Conservation (phyloP, 2,797 vertebrate genomes). For the Anas georgica region DNA sequence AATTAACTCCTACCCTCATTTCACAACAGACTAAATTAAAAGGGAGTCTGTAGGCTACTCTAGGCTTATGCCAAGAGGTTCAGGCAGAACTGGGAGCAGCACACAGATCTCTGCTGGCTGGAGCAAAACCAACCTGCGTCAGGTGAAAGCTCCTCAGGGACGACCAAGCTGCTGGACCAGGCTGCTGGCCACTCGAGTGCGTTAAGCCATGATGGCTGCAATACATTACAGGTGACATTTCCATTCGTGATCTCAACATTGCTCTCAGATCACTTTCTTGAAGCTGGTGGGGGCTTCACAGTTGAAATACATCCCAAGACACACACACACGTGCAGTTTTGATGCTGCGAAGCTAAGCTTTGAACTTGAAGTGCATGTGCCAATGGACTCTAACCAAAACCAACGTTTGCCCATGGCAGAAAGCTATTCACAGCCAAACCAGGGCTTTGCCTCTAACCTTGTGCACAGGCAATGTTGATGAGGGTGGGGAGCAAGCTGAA, state of each 20-base stretch:
- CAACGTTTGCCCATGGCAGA: background rate
- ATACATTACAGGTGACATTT: background rate
- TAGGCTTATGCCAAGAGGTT: background rate
- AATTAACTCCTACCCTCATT: background rate
- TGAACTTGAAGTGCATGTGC: background rate
- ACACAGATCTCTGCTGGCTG: background rate
- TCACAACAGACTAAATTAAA: background rate
- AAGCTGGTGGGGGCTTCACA: background rate
- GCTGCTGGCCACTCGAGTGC: background rate
- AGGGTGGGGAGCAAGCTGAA: constrained; percentile 44
- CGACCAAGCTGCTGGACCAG: fast-evolving
- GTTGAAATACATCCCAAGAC: background rate
- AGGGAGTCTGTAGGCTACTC: background rate
- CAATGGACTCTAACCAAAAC: background rate
- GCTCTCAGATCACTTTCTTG: background rate
- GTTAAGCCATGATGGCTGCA: background rate
- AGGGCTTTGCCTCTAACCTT: constrained; percentile 5
- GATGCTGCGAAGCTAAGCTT: background rate
- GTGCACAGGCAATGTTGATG: background rate
- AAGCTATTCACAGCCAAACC: background rate
- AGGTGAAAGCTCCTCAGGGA: background rate
- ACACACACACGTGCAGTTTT: background rate
- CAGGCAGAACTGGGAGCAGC: fast-evolving
- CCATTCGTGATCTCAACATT: background rate
- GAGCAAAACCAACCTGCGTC: background rate